Percentiles rank a stretch among this genome's conserved stretches.
phyloP scores from a whole-genome alignment of 2,888 invertebrate species.

The Pyrrhosoma nymphula region DNA sequence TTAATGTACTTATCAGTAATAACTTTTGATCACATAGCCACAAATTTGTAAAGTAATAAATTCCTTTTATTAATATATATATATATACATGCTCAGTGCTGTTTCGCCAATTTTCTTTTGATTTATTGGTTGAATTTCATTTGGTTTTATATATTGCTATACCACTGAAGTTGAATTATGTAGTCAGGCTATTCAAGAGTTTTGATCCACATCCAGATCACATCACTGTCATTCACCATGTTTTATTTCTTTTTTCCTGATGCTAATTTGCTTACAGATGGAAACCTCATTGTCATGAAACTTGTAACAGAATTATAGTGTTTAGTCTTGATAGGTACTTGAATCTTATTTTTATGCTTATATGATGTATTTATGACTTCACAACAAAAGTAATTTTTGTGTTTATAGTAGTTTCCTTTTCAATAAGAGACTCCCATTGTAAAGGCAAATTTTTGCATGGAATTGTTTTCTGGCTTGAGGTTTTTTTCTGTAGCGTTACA shows the following conservation, averaged over 20 bases:
- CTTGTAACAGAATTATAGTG: neutral
- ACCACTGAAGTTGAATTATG: constrained; percentile 55
- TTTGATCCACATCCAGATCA: constrained; percentile 61
- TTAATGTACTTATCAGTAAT: neutral
- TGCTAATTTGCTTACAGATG: constrained; percentile 61
- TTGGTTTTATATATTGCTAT: neutral
- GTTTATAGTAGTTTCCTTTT: neutral
- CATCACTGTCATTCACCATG: constrained; percentile 58
- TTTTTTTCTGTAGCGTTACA: constrained; percentile 50
- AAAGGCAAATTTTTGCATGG: constrained; percentile 19
- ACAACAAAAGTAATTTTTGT: neutral
- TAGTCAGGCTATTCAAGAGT: constrained; percentile 63
- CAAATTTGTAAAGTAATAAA: neutral
- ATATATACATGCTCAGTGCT: neutral
- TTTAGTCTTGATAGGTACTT: neutral
- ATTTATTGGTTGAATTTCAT: neutral
- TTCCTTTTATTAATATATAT: neutral
- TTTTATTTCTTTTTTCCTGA: constrained; percentile 42
- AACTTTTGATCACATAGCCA: neutral
- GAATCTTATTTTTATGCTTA: neutral
- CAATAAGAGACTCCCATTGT: neutral
- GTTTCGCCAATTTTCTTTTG: neutral
- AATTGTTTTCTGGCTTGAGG: constrained; percentile 57
- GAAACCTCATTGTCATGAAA: constrained; percentile 61
- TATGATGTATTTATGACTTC: neutral